Percentiles rank a stretch among this genome's conserved stretches.
These are phyloP conservation scores for Gallinago nigripennis DNA, from an alignment of 2,797 vertebrate species.

Conservation along the genomic window DNA sequence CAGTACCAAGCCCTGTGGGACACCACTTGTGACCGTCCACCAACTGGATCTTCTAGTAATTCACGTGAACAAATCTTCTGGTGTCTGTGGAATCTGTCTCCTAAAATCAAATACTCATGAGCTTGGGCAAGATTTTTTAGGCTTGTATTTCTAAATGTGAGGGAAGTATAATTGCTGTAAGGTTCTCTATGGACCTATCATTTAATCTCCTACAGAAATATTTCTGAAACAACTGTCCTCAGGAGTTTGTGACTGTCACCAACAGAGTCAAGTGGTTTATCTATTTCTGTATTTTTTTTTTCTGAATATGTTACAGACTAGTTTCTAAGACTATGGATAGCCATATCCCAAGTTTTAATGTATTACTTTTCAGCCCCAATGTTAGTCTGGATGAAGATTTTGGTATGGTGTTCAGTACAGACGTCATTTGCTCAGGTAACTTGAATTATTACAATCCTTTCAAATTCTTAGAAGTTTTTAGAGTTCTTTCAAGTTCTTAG, in stretches of 20 bases:
- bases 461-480: neutral
- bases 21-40: no score
- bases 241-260: neutral
- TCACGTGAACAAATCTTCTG: neutral
- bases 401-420: neutral
- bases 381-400: neutral
- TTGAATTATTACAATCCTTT: neutral
- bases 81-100: neutral
- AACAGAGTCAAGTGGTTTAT: neutral
- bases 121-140: neutral
- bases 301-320: neutral
- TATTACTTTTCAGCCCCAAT: neutral
- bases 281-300: neutral
- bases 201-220: neutral
- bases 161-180: neutral
- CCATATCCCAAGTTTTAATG: neutral
- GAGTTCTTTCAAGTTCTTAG: neutral
- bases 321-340: neutral
- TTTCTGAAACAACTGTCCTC: neutral
- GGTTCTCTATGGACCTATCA: neutral
- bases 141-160: neutral
- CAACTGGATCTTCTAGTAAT: neutral
- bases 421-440: neutral
- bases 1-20: no score
- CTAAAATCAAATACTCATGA: neutral